Base-by-base conservation (phyloP, 2,888 invertebrate genomes). In the Itoplectis maculator region DNA sequence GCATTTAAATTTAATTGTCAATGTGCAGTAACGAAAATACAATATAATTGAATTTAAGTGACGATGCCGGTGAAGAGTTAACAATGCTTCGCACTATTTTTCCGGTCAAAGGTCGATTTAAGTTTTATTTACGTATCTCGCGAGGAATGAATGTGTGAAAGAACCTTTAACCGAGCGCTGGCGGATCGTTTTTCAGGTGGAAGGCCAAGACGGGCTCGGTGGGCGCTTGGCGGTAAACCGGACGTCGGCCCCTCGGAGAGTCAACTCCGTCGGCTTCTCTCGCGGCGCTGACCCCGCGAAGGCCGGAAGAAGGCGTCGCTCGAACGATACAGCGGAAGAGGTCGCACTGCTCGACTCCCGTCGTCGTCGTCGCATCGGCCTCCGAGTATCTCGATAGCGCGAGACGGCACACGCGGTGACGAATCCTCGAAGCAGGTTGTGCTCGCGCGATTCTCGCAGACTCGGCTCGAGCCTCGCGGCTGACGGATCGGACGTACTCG, bases 251-350 rank as follows among this genome's bases (percentile, higher is more conserved):
- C 37, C 59, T 37, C 75, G 42, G 40, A n/a, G 47, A 35, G 42
- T 40, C 66, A 29, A 7, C 51, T 20, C 18, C 23, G 23, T 35
- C 18, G 4, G 20, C 69, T 72, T 51, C 18, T 51, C 23, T 70
- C 56, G 42, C 18, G 70, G 37, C 45, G 45, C 45, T 72, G 79
- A 76, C 63, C 54, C 59, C 20, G 59, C 68, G 82, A 84, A 85
- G 81, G 81, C 65, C 78, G 81, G 81, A 75, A 81, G 84, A 79
- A 73, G 66, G 75, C 51, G 40, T n/a, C 29, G 37, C 42, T 66
- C 51, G 72, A 68, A 83, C 56, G 69, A 80, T 69, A 61, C 63
- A 65, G 11, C 35, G 63, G 20, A 56, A 20, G 54, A 65, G 47
- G 54, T 65, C 65, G 51, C n/a, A 63, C 37, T 54, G 45, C 13